These are phyloP conservation scores for Falco naumanni DNA, from an alignment of 2,797 vertebrate species.

Conservation along the genomic window DNA sequence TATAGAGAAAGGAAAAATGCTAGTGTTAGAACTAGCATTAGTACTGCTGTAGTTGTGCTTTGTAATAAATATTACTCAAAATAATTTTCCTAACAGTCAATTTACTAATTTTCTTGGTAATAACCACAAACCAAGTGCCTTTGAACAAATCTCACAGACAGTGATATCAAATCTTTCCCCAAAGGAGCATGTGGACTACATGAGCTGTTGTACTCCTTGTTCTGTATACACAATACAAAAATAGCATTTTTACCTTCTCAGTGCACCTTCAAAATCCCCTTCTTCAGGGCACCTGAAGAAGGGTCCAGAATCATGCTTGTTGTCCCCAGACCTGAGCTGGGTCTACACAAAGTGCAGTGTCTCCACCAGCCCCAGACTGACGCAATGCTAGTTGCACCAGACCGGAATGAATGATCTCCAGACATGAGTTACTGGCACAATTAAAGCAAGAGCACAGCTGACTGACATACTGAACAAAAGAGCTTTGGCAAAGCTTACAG, in stretches of 20 bases:
- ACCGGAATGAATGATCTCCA: constrained; percentile 27
- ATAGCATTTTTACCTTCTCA: not conserved
- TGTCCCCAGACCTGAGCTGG: not conserved
- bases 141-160: not conserved
- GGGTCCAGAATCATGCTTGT: not conserved
- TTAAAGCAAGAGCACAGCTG: constrained; percentile 29
- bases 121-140: not conserved
- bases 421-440: constrained; percentile 38
- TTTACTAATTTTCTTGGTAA: not conserved
- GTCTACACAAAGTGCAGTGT: not conserved
- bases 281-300: not conserved
- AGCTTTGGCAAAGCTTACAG: constrained; percentile 18
- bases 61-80: not conserved
- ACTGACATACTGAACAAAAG: constrained; percentile 39
- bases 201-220: not conserved
- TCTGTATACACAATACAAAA: not conserved
- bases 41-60: not conserved
- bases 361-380: not conserved
- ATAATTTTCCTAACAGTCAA: not conserved
- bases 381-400: not conserved
- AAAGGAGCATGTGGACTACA: not conserved
- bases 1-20: not conserved
- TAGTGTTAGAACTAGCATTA: not conserved
- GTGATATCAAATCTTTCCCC: not conserved
- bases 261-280: not conserved